Conservation (phyloP, 2,888 invertebrate genomes). For the Lagria hirta region DNA sequence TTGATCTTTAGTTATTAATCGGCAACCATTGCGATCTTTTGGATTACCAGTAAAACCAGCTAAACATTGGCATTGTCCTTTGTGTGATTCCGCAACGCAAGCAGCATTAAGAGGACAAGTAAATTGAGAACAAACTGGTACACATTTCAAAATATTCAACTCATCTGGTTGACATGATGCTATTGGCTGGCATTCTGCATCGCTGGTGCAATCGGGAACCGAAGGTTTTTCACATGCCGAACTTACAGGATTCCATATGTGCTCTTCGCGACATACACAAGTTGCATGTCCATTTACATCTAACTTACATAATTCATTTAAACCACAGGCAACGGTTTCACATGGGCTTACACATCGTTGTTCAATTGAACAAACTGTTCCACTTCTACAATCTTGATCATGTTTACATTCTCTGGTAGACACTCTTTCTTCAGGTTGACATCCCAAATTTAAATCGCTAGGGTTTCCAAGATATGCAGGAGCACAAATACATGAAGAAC, state of each 20-base stretch:
- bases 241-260: slow-evolving; percentile 79
- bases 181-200: slow-evolving; percentile 69
- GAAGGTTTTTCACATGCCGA: slow-evolving; percentile 85
- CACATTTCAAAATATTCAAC: slow-evolving; percentile 81
- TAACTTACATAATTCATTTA: slow-evolving; percentile 77
- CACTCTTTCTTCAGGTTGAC: slow-evolving; percentile 68
- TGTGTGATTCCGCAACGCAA: slow-evolving; percentile 73
- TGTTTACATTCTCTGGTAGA: slow-evolving; percentile 65
- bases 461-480: slow-evolving; percentile 83
- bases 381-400: slow-evolving; percentile 71
- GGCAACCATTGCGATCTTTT: slow-evolving; percentile 86
- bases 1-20: slow-evolving; percentile 69
- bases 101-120: slow-evolving; percentile 83
- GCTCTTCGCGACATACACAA: slow-evolving; percentile 78
- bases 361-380: slow-evolving; percentile 68
- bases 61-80: slow-evolving; percentile 80
- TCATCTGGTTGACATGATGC: slow-evolving; percentile 82
- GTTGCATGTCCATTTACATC: slow-evolving; percentile 68
- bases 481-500: slow-evolving; percentile 82
- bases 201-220: slow-evolving; percentile 74
- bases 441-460: slow-evolving; percentile 75
- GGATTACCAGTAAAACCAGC: slow-evolving; percentile 86
- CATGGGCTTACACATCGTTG: slow-evolving; percentile 78
- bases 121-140: slow-evolving; percentile 74
- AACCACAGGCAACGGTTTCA: slow-evolving; percentile 76